These are phyloP conservation scores for Alosa sapidissima DNA, from an alignment of 2,797 vertebrate species.

Conservation along the genomic window DNA sequence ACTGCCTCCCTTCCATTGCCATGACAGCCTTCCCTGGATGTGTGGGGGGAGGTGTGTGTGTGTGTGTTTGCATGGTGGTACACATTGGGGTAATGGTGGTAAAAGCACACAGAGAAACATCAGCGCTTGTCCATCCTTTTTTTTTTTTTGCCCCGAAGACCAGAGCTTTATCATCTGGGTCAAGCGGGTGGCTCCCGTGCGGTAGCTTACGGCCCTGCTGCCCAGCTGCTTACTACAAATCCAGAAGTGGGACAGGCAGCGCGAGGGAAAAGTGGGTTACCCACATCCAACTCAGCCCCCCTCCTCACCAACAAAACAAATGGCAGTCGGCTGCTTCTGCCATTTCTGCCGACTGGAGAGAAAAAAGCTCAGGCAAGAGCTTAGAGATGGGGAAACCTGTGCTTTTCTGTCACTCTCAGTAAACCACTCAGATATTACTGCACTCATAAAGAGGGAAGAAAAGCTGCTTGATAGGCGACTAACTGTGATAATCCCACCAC, in stretches of 20 bases:
- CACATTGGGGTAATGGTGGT: background rate
- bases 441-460: background rate
- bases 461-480: background rate
- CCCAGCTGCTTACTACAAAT: slow-evolving; percentile 56
- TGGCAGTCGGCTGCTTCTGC: background rate
- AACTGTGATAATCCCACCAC: background rate
- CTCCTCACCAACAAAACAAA: slow-evolving; percentile 38
- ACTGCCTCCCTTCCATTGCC: slow-evolving; percentile 33
- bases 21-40: slow-evolving; percentile 17
- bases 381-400: background rate
- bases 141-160: slow-evolving; percentile 31
- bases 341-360: background rate
- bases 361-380: background rate
- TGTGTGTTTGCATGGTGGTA: background rate
- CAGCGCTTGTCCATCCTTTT: background rate
- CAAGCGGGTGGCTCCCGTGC: slow-evolving; percentile 42
- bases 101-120: background rate
- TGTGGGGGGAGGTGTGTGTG: background rate
- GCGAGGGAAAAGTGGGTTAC: slow-evolving; percentile 51
- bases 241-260: slow-evolving; percentile 57
- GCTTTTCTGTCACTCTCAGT: background rate
- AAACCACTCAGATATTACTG: background rate
- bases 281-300: slow-evolving; percentile 65
- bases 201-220: slow-evolving; percentile 25
- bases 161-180: slow-evolving; percentile 56